Evolutionary conservation across 1,140 invertebrate genomes (phyloP), one percentile per base, ranked within the genome.

Genomic region (Heliconius himera): DNA sequence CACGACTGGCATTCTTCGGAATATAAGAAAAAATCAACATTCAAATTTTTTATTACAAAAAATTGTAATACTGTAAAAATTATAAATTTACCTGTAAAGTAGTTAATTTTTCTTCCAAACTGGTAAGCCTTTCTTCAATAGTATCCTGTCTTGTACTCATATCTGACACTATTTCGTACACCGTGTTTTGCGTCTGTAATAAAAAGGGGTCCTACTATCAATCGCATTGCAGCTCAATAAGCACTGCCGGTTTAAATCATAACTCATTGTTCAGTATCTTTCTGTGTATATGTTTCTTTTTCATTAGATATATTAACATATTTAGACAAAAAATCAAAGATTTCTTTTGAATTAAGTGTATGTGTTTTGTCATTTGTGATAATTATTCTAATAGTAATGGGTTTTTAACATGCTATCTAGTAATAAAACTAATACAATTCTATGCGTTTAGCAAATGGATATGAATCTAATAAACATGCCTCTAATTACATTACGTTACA

Each of bases 91-190:
- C 96, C 93, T 97, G 97, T 87, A 98, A 94, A 75, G 96, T 95
- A 77, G 96, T 96, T 87, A 98, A 93, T 95, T 98, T 98, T 88
- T 99, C 98, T 95, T 99, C 98, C 88, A 99, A 95, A 85, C 96
- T 96, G 76, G 96, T 96, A 84, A 99, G 94, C 84, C 98, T 96
- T 91, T 98, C 98, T 92, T 99, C 99, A 83, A 99, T 95, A 18
- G 96, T 96, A 90, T 98, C 97, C 91, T 99, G 98, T 77, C 98
- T 96, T 66, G 97, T 96, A 91, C 97, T 98, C 97, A 99, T 98
- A 87, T 99, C 99, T 26, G 98, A 98, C 70, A 99, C 98, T 86
- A 99, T 98, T 95, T 99, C 99, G 93, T 99, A 99, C 73, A 99
- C 98, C 20, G 98, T 98, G 89, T 98, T 99, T 96, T 99, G 99